Base-by-base conservation (phyloP, 1,140 invertebrate species). In the Zaprionus tsacasi region DNA sequence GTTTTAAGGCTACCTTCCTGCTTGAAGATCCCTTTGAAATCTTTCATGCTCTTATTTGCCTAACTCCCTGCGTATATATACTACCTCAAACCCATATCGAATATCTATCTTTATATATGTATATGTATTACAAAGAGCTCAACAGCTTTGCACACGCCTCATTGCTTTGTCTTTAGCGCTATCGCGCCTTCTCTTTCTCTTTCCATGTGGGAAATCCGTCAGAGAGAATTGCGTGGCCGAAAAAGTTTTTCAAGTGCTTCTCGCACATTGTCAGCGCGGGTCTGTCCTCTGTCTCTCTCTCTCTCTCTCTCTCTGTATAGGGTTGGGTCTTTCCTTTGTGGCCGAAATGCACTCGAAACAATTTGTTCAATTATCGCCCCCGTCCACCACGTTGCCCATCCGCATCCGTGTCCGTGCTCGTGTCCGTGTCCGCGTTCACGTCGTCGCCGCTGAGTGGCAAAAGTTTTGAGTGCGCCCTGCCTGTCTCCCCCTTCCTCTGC, bases 151-250 rank as follows among this genome's bases (percentile, higher is more conserved):
- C 3, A 8, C n/a, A 12, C 27, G 11, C 13, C n/a, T 65, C 55
- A 11, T 65, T 40, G 43, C 33, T 15, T 30, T 43, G n/a, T 67
- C 15, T 17, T 66, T 54, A 48, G 54, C 61, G 55, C 56, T 71
- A 82, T 77, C 58, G 36, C 66, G 3, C 17, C 92, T 91, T 93
- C 85, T 63, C 92, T 73, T 2, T 21, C 21, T 21, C 21, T 21
- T 77, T 80, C 94, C 95, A 6, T 95, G 98, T 98, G 97, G 27
- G 99, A 99, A 93, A 98, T 73, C 40, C 38, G 48, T 38, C 57
- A 76, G 45, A 50, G 40, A 17, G 40, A 17, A 12, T 50, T 50
- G 66, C 67, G 58, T 64, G 43, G 36, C 45, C 45, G 4, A 55
- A 59, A 73, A 59, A 73, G 38, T 59, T 69, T 68, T 68, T 68